phyloP scores from a whole-genome alignment of 2,113 vertebrate genomes.

The Poicephalus meyeri region DNA sequence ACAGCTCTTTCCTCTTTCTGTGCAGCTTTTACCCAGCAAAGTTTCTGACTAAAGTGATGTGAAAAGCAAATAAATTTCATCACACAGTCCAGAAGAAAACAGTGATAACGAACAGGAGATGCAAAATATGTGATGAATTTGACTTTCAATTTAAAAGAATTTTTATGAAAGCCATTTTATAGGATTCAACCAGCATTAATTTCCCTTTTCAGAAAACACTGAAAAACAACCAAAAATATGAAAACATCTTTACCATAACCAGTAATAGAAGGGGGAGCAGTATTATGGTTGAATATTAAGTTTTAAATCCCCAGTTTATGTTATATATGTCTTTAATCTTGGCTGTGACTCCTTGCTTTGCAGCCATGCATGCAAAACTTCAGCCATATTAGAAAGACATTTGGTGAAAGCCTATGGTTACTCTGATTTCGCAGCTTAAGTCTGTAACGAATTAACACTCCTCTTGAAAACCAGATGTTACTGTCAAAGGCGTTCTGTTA shows the following conservation, averaged over 20 bases:
- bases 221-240: not conserved
- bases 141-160: not conserved
- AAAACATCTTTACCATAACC: not conserved
- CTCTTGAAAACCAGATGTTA: not conserved
- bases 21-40: not conserved
- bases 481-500: not conserved
- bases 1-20: not conserved
- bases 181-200: not conserved
- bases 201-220: not conserved
- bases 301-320: not conserved
- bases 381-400: not conserved
- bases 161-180: not conserved
- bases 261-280: not conserved
- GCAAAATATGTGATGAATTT: not conserved
- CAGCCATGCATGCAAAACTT: not conserved
- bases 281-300: not conserved
- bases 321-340: not conserved
- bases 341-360: not conserved
- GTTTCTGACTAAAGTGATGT: not conserved
- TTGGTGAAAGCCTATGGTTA: not conserved
- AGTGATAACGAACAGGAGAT: not conserved
- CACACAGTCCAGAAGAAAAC: not conserved
- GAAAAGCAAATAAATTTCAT: not conserved
- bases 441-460: not conserved
- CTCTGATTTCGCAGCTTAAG: not conserved